phyloP scores from a whole-genome alignment of 2,797 vertebrate species.

The Mionectes olivaceus region DNA sequence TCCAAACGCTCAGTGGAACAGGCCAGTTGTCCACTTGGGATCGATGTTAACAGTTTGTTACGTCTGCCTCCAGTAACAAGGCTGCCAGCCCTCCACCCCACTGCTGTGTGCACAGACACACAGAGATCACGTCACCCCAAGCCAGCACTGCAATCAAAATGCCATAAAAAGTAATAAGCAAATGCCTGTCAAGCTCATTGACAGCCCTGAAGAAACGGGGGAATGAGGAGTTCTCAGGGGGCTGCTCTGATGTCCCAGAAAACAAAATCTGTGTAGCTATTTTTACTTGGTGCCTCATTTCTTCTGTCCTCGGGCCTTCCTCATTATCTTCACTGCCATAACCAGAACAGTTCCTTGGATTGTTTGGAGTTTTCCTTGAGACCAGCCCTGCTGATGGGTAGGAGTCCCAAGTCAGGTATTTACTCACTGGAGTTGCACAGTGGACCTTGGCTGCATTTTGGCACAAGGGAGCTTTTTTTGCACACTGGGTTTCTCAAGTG shows the following conservation, averaged over 20 bases:
- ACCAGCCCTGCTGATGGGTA: background rate
- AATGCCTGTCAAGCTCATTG: background rate
- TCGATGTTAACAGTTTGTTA: background rate
- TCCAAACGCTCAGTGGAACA: background rate
- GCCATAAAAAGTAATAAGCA: background rate
- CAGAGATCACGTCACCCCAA: background rate
- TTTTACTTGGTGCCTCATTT: slow-evolving; percentile 54
- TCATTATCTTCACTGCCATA: slow-evolving; percentile 6
- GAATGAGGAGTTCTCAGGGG: slow-evolving; percentile 5
- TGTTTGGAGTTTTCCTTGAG: background rate
- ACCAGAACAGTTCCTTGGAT: background rate
- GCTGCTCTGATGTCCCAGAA: slow-evolving; percentile 29
- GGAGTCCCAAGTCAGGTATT: background rate
- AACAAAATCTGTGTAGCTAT: slow-evolving; percentile 27
- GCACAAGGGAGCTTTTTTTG: background rate
- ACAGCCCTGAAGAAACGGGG: background rate
- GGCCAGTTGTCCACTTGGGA: background rate
- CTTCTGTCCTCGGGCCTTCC: slow-evolving; percentile 27
- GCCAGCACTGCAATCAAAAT: background rate
- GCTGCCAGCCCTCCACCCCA: background rate
- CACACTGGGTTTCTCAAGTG: background rate
- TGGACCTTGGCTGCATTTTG: background rate
- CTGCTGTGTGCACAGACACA: background rate
- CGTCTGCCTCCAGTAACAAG: background rate
- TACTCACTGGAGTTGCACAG: background rate